These are phyloP conservation scores for Drosophila yakuba DNA, from an alignment of 1,140 invertebrate genomes.

Conservation along the genomic window DNA sequence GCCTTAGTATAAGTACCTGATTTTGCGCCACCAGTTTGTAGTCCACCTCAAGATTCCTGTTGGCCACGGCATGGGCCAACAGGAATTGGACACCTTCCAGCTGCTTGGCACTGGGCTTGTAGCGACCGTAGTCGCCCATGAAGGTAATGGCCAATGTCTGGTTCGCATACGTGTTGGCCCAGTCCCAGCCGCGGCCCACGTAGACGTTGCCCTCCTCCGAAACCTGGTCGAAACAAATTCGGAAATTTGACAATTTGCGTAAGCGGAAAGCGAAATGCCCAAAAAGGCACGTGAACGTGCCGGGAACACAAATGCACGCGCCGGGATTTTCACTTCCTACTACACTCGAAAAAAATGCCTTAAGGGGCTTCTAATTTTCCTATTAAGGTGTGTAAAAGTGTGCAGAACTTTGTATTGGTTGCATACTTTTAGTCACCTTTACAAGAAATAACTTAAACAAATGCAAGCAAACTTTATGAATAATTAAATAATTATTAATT, in stretches of 20 bases:
- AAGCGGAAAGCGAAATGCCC: constrained; percentile 33
- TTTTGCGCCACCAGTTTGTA: constrained; percentile 85
- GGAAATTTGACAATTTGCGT: constrained; percentile 48
- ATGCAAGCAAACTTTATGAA: too few relatives aligned
- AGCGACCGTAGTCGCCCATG: constrained; percentile 85
- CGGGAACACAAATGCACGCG: constrained; percentile 20
- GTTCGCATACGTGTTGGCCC: constrained; percentile 85
- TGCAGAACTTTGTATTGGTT: too few relatives aligned
- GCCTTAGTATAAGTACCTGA: constrained; percentile 69
- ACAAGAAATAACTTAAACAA: too few relatives aligned
- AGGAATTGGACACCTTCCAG: constrained; percentile 78
- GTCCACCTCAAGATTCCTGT: constrained; percentile 66
- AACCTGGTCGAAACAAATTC: constrained; percentile 78
- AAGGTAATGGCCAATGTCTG: constrained; percentile 85
- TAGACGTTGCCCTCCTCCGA: constrained; percentile 88
- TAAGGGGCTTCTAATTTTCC: not conserved
- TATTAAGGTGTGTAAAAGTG: too few relatives aligned
- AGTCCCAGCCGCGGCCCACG: constrained; percentile 87
- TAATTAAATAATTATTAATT: too few relatives aligned
- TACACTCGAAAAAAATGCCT: constrained; percentile 10
- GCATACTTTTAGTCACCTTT: too few relatives aligned
- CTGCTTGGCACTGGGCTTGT: constrained; percentile 74
- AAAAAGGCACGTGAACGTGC: constrained; percentile 40
- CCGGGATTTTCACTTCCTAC: constrained; percentile 11
- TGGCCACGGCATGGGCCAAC: constrained; percentile 72